Conservation (phyloP, 1,140 invertebrate genomes). For the Listronotus oregonensis region DNA sequence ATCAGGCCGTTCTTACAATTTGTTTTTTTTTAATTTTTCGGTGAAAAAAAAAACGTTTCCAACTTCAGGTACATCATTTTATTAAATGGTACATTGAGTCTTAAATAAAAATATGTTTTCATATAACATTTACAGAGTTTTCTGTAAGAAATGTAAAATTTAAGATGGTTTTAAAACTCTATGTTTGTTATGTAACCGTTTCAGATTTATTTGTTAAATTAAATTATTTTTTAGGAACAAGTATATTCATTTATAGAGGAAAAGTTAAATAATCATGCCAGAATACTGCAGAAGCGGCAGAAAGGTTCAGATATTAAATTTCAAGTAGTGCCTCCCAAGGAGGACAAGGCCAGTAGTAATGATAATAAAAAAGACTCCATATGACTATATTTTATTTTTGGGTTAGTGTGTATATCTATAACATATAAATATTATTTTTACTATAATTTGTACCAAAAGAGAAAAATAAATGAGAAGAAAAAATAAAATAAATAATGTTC, state of each 20-base stretch:
- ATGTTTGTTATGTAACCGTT: no score
- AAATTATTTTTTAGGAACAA: slow-evolving; percentile 57
- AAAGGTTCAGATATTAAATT: slow-evolving; percentile 64
- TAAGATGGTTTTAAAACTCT: no score
- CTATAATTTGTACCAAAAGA: slow-evolving; percentile 25
- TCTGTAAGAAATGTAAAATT: no score
- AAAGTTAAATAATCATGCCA: slow-evolving; percentile 54
- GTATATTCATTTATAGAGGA: slow-evolving; percentile 61
- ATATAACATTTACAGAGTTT: no score
- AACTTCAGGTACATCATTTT: no score
- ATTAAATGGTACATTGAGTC: no score
- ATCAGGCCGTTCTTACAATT: no score
- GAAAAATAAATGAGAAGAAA: neutral
- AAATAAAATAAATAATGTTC: neutral
- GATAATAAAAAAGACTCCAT: slow-evolving; percentile 4
- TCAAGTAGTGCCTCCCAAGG: slow-evolving; percentile 60
- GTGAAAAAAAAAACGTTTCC: no score
- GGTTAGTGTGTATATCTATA: slow-evolving; percentile 10
- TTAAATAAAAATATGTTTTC: no score
- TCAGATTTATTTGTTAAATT: no score
- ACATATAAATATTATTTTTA: slow-evolving; percentile 31
- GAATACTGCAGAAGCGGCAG: slow-evolving; percentile 63
- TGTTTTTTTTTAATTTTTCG: no score
- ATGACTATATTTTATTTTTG: slow-evolving; percentile 23
- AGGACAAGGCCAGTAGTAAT: slow-evolving; percentile 4